phyloP scores from a whole-genome alignment of 2,888 invertebrate species.

The Enchytraeus crypticus region DNA sequence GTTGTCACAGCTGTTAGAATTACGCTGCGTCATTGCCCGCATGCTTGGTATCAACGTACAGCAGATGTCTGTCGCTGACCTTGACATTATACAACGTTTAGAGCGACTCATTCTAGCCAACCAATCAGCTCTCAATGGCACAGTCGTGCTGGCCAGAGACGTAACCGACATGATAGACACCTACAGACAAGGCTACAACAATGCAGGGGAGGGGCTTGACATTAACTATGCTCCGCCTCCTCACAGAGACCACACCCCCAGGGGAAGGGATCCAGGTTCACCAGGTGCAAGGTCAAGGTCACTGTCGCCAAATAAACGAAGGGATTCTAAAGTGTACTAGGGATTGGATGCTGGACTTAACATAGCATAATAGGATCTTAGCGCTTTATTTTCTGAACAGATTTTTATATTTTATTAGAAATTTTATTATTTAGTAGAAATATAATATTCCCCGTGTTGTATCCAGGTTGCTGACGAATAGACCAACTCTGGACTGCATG shows the following conservation, averaged over 20 bases:
- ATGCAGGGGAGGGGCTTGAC: conserved; percentile 24
- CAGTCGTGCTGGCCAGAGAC: conserved; percentile 38
- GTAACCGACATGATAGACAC: conserved; percentile 42
- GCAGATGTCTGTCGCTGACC: conserved; percentile 47
- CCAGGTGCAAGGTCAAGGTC: conserved; percentile 33
- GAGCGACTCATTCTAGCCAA: conserved; percentile 47
- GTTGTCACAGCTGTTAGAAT: conserved; percentile 46
- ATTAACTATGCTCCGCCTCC: not conserved
- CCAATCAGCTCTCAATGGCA: conserved; percentile 38
- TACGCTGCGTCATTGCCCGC: conserved; percentile 45
- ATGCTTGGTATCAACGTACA: conserved; percentile 49
- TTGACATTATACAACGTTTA: conserved; percentile 48
- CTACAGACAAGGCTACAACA: conserved; percentile 33
- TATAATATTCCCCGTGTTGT: too few relatives aligned
- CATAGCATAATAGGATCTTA: too few relatives aligned
- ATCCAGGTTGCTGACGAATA: too few relatives aligned
- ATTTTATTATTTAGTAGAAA: too few relatives aligned
- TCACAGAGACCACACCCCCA: not conserved
- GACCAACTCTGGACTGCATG: too few relatives aligned
- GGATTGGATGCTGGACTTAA: too few relatives aligned
- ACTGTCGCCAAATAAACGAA: conserved; percentile 36
- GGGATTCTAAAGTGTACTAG: conserved; percentile 37
- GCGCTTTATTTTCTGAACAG: too few relatives aligned
- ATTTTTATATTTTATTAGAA: too few relatives aligned
- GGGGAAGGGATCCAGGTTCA: not conserved